Evolutionary conservation across 2,797 vertebrate genomes (phyloP).

Genomic region (Tiaroga cobitis): DNA sequence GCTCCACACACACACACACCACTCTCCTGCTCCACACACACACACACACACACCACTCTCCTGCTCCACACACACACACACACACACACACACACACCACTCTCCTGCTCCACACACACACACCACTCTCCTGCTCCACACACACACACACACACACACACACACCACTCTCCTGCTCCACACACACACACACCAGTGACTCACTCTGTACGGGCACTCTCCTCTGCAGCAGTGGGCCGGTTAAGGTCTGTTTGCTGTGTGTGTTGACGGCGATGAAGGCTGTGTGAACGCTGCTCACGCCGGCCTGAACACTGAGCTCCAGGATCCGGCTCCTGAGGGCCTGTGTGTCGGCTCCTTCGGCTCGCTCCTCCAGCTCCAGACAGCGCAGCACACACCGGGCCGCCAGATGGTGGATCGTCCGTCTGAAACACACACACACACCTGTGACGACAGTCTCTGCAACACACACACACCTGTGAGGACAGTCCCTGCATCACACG

Average conservation of each 20-base stretch:
- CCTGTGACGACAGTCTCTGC: too few species aligned
- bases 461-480: background rate
- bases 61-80: too few species aligned
- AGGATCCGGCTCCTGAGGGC: conserved; percentile 70
- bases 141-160: background rate
- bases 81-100: too few species aligned
- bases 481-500: too few species aligned
- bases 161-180: too few species aligned
- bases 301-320: conserved; percentile 79
- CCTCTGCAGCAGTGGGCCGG: conserved; percentile 70
- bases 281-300: conserved; percentile 81
- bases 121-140: too few species aligned
- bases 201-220: conserved; percentile 62
- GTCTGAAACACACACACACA: background rate
- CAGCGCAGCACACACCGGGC: conserved; percentile 75
- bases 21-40: too few species aligned
- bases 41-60: too few species aligned
- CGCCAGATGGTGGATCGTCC: conserved; percentile 70
- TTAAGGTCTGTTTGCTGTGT: conserved; percentile 60
- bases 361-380: conserved; percentile 68
- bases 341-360: conserved; percentile 27
- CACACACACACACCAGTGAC: conserved; percentile 10
- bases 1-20: too few species aligned
- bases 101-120: too few species aligned
- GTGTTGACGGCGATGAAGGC: conserved; percentile 80